These are phyloP conservation scores for Ricordea florida DNA, from an alignment of 92 coral and sea anemone species.

Conservation along the genomic window DNA sequence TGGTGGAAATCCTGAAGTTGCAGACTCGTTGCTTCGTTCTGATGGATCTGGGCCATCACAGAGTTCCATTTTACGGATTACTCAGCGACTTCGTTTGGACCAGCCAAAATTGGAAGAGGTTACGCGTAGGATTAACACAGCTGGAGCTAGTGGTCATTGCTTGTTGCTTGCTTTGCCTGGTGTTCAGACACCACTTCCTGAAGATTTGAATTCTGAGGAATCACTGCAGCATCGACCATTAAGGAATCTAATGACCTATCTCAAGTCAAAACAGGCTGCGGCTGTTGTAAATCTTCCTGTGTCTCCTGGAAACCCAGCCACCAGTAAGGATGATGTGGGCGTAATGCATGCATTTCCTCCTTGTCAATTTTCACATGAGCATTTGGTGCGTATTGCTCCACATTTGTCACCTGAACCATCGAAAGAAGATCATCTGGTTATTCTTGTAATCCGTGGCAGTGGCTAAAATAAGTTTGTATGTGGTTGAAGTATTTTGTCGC, in stretches of 20 bases:
- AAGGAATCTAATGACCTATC: constrained; percentile 98
- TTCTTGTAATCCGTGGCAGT: constrained; percentile 97
- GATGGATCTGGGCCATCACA: constrained; percentile 80
- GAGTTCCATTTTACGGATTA: constrained; percentile 87
- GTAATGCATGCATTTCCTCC: constrained; percentile 99
- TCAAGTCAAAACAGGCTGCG: constrained; percentile 99
- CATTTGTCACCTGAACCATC: constrained; percentile 98
- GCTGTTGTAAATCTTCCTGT: constrained; percentile 97
- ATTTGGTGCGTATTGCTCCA: constrained; percentile 97
- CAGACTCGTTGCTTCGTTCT: constrained; percentile 90
- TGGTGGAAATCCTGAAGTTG: constrained; percentile 99
- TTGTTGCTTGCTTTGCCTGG: constrained; percentile 99
- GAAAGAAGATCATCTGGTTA: constrained; percentile 97
- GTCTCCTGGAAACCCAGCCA: constrained; percentile 71
- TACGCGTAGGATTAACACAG: constrained; percentile 94
- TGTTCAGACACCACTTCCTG: constrained; percentile 83
- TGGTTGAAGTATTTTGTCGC: background rate
- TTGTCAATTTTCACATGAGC: constrained; percentile 99
- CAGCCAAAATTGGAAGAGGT: constrained; percentile 99
- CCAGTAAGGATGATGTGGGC: constrained; percentile 88
- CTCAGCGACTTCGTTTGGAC: constrained; percentile 99
- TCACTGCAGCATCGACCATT: constrained; percentile 97
- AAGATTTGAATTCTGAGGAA: constrained; percentile 77
- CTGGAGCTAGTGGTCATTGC: constrained; percentile 99
- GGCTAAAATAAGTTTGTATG: constrained; percentile 43